Percentiles rank a stretch among this genome's conserved stretches.
Conservation (phyloP, 2,888 invertebrate species). For the Leuctra nigra region DNA sequence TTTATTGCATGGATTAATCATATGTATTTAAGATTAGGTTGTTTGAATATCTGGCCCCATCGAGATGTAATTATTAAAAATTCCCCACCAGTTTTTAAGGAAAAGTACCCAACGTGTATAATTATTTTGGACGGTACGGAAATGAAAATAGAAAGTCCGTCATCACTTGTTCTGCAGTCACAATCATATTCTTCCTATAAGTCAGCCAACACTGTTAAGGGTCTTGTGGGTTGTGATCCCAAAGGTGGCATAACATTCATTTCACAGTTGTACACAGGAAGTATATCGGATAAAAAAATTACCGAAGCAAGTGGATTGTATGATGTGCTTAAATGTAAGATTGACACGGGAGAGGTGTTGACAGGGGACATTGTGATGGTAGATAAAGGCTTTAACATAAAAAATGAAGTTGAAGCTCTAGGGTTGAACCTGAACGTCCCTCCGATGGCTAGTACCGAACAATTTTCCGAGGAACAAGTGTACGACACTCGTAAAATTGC, state of each 20-base stretch:
- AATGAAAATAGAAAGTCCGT: slow-evolving; percentile 9
- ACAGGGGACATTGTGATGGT: slow-evolving; percentile 10
- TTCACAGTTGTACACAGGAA: slow-evolving; percentile 12
- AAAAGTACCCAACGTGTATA: background rate
- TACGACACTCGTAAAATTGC: background rate
- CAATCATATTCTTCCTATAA: slow-evolving; percentile 13
- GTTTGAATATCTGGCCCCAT: slow-evolving; percentile 16
- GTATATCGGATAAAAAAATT: slow-evolving; percentile 9
- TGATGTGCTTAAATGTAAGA: slow-evolving; percentile 9
- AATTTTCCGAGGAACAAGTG: slow-evolving; percentile 4
- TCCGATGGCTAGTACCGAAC: slow-evolving; percentile 7
- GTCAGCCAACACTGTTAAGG: slow-evolving; percentile 13
- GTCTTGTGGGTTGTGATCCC: slow-evolving; percentile 14
- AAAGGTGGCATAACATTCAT: background rate
- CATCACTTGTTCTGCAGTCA: slow-evolving; percentile 15
- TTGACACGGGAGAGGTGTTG: background rate
- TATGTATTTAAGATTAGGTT: slow-evolving; percentile 6
- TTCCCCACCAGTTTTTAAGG: slow-evolving; percentile 1
- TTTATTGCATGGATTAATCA: slow-evolving; percentile 1
- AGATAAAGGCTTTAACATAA: slow-evolving; percentile 14
- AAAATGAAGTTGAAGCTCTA: background rate
- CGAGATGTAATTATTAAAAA: slow-evolving; percentile 4
- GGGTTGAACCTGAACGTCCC: slow-evolving; percentile 8
- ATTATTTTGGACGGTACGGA: slow-evolving; percentile 14
- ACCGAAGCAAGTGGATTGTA: slow-evolving; percentile 9